phyloP scores from a whole-genome alignment of 2,888 invertebrate species.

The Schizotus pectinicornis region DNA sequence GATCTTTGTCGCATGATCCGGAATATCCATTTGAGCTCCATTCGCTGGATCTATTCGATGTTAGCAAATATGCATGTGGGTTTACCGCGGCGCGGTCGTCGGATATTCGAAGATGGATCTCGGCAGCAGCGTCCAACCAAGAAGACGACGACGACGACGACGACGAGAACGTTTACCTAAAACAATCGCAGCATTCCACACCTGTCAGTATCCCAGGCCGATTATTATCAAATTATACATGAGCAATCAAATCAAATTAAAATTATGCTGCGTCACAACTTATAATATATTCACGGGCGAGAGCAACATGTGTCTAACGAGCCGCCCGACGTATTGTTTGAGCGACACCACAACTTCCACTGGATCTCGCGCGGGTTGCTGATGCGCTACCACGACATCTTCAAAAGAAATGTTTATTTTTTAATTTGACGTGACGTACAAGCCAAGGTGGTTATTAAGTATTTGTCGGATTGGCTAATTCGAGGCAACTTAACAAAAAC shows the following conservation, averaged over 20 bases:
- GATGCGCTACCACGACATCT: constrained; percentile 24
- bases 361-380: constrained; percentile 1
- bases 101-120: too few species aligned
- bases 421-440: constrained; percentile 43
- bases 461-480: constrained; percentile 32
- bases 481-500: constrained; percentile 19
- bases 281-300: constrained; percentile 49
- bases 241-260: constrained; percentile 54
- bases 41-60: too few species aligned
- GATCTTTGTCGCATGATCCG: too few species aligned
- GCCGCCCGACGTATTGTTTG: constrained; percentile 47
- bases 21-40: too few species aligned
- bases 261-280: constrained; percentile 52
- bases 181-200: constrained; percentile 42
- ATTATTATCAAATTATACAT: constrained; percentile 53
- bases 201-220: constrained; percentile 38
- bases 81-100: too few species aligned
- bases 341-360: constrained; percentile 34
- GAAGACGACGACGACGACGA: too few species aligned
- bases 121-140: too few species aligned
- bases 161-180: constrained; percentile 25
- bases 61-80: too few species aligned
- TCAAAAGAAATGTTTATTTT: constrained; percentile 41
- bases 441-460: constrained; percentile 37
- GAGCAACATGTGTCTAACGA: constrained; percentile 51